Conservation (phyloP, 1,140 invertebrate species). For the Caerostris darwini region DNA sequence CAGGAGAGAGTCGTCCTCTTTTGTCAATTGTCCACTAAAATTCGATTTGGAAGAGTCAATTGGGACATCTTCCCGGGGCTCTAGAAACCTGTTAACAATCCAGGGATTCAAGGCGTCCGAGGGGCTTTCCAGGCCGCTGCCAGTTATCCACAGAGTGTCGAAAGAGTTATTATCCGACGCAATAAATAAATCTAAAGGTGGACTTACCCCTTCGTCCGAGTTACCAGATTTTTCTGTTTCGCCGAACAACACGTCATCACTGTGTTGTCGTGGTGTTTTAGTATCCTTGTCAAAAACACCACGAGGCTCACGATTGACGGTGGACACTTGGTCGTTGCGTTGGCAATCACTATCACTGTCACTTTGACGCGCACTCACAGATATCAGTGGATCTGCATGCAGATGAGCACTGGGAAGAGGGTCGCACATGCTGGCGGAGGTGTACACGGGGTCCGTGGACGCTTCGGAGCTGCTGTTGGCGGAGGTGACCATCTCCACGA, state of each 20-base stretch:
- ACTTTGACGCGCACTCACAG: neutral
- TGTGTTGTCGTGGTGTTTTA: neutral
- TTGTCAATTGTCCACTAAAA: neutral
- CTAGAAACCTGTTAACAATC: conserved; percentile 25
- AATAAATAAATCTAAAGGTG: conserved; percentile 22
- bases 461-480: neutral
- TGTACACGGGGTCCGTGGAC: neutral
- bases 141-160: conserved; percentile 65
- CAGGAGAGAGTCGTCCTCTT: neutral
- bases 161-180: conserved; percentile 6
- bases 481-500: conserved; percentile 72
- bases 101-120: conserved; percentile 41
- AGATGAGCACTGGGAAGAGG: neutral
- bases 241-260: neutral
- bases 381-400: neutral
- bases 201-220: conserved; percentile 56
- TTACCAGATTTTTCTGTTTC: neutral
- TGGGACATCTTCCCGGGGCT: neutral
- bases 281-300: neutral
- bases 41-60: neutral
- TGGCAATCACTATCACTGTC: neutral
- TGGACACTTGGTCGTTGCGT: neutral
- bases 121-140: conserved; percentile 4
- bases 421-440: neutral
- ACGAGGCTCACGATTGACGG: neutral